Conservation (phyloP, 2,113 vertebrate species). For the Natator depressus region DNA sequence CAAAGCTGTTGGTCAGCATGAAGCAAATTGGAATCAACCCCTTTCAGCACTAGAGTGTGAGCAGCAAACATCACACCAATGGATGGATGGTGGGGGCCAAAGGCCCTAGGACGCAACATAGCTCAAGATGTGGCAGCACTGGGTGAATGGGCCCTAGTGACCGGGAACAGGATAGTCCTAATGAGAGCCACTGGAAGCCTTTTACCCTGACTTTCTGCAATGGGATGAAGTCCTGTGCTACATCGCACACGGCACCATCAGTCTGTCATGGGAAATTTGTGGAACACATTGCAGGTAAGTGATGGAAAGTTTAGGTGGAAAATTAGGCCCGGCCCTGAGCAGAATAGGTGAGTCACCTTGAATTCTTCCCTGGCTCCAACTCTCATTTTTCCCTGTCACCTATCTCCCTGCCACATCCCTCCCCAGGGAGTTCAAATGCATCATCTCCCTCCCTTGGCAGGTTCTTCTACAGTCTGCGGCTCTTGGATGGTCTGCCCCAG, state of each 20-base stretch:
- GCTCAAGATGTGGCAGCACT: not conserved
- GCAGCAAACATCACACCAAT: fast-evolving
- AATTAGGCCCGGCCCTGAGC: not conserved
- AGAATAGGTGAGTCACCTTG: fast-evolving
- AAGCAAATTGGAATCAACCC: not conserved
- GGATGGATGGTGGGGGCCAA: too few species aligned
- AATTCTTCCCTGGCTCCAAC: not conserved
- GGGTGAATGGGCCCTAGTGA: fast-evolving
- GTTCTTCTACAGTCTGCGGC: not conserved
- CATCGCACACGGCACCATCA: not conserved
- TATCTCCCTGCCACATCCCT: not conserved
- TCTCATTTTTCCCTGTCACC: not conserved
- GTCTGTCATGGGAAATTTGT: not conserved
- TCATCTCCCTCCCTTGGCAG: not conserved
- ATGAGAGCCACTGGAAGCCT: fast-evolving
- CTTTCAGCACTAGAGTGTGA: not conserved
- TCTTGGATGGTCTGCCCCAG: not conserved
- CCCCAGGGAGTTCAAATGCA: not conserved
- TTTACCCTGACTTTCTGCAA: fast-evolving
- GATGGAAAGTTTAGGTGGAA: fast-evolving
- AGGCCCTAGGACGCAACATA: not conserved
- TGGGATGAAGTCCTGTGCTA: fast-evolving
- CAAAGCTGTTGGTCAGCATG: not conserved
- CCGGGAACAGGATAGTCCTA: not conserved
- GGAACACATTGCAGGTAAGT: fast-evolving